Conservation (phyloP, 2,888 invertebrate genomes). For the Euplexia lucipara region DNA sequence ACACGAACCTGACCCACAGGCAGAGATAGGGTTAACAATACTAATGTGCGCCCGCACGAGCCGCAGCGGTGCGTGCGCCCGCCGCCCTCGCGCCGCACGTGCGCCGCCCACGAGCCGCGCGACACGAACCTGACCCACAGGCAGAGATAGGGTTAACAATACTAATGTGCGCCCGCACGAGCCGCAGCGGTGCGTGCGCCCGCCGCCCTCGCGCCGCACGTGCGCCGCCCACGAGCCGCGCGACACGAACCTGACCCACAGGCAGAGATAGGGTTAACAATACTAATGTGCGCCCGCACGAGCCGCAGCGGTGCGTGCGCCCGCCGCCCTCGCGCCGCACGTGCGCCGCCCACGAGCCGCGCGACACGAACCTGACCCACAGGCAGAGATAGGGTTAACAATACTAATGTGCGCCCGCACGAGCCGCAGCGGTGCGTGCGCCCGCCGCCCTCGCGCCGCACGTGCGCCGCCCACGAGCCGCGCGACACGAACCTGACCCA, state of each 20-base stretch:
- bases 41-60: neutral
- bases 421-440: no score
- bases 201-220: conserved; percentile 2
- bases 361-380: no score
- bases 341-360: no score
- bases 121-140: neutral
- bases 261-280: neutral
- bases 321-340: no score
- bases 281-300: neutral
- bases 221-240: conserved; percentile 1
- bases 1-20: neutral
- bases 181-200: neutral
- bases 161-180: neutral
- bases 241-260: neutral
- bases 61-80: neutral
- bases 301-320: no score
- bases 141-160: neutral
- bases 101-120: conserved; percentile 1
- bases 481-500: conserved; percentile 91
- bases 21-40: neutral
- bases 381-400: no score
- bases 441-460: no score
- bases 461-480: conserved; percentile 82
- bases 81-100: conserved; percentile 2
- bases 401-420: no score